A percentile compares a stretch with the other conserved stretches of the same genome.
phyloP scores from a whole-genome alignment of 2,797 vertebrate genomes.

The Discoglossus pictus region DNA sequence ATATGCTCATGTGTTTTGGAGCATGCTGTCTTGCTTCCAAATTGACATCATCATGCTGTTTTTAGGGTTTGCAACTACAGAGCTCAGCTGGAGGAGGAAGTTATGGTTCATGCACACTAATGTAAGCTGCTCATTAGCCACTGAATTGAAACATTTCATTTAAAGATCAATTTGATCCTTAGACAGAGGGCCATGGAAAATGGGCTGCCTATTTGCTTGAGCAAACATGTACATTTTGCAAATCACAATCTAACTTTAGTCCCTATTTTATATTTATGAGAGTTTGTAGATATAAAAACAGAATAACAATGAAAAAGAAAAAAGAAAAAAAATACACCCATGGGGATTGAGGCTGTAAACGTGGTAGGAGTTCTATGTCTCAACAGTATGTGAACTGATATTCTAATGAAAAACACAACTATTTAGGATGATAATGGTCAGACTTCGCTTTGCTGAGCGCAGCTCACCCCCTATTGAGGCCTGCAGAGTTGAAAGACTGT shows the following conservation, averaged over 20 bases:
- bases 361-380: conserved; percentile 53
- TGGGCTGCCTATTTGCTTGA: not conserved
- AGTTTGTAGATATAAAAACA: too few species aligned
- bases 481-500: conserved; percentile 63
- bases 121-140: conserved; percentile 30
- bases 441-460: conserved; percentile 60
- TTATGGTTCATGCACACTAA: conserved; percentile 15
- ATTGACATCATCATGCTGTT: conserved; percentile 18
- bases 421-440: conserved; percentile 63
- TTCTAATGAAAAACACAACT: conserved; percentile 71
- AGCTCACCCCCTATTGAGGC: conserved; percentile 59
- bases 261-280: too few species aligned
- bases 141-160: conserved; percentile 29
- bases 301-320: conserved; percentile 16
- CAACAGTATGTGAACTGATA: conserved; percentile 60
- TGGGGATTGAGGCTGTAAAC: conserved; percentile 27
- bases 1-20: conserved; percentile 1
- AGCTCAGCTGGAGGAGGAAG: conserved; percentile 33
- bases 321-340: conserved; percentile 1
- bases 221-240: conserved; percentile 20
- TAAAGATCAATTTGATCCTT: conserved; percentile 24
- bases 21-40: conserved; percentile 15
- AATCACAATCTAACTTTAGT: not conserved
- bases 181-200: conserved; percentile 11
- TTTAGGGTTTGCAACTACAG: conserved; percentile 24